These are phyloP conservation scores for Cephus pulcher DNA, from an alignment of 2,888 invertebrate species.

Conservation along the genomic window DNA sequence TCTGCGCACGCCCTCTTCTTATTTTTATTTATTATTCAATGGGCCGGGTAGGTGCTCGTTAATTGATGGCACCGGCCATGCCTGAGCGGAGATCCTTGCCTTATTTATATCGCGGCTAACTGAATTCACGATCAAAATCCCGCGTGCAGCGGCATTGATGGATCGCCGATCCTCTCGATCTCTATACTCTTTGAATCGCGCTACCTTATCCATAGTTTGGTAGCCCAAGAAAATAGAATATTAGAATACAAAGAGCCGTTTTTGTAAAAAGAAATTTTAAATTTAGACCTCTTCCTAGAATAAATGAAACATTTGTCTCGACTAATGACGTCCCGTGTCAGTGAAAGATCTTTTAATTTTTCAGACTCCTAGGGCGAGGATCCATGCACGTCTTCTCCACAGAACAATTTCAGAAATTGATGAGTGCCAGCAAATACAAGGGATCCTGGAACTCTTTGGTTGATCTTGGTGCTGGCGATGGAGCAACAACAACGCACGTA, in stretches of 20 bases:
- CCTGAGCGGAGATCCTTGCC: constrained; percentile 41
- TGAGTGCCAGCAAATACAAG: constrained; percentile 64
- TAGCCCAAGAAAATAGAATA: no score
- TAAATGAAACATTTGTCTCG: not conserved
- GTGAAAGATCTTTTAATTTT: constrained; percentile 41
- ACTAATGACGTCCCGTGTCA: not conserved
- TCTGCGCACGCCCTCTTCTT: constrained; percentile 35
- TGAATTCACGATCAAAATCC: constrained; percentile 63
- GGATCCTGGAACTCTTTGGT: constrained; percentile 71
- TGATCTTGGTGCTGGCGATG: constrained; percentile 97
- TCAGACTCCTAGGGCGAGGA: constrained; percentile 86
- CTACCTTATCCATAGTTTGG: constrained; percentile 15
- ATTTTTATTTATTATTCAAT: constrained; percentile 64
- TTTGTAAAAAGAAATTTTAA: no score
- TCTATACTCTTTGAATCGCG: constrained; percentile 24
- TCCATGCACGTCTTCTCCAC: constrained; percentile 97
- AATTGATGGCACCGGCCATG: constrained; percentile 60
- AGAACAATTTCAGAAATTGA: constrained; percentile 79
- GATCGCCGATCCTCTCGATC: constrained; percentile 39
- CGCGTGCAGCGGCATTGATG: constrained; percentile 62
- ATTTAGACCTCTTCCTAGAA: not conserved
- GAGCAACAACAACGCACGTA: constrained; percentile 88
- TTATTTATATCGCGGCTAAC: constrained; percentile 61
- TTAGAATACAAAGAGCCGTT: no score
- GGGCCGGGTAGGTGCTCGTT: constrained; percentile 60